These are phyloP conservation scores for Bos javanicus DNA, from an alignment of 2,113 vertebrate species.

Conservation along the genomic window DNA sequence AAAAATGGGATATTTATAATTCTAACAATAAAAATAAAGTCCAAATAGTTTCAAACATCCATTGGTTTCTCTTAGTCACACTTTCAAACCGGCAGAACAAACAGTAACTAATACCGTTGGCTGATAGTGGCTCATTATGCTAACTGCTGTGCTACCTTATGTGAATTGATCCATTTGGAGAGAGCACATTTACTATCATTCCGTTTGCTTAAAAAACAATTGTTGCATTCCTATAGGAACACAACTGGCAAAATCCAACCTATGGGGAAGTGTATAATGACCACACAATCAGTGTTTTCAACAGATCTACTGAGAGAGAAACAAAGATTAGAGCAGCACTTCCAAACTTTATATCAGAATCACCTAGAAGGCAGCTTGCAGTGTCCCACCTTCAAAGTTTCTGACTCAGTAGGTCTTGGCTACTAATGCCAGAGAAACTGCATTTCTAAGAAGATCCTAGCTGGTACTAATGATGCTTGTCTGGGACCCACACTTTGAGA, in stretches of 20 bases:
- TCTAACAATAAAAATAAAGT: slow-evolving; percentile 4
- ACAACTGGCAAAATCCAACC: not conserved
- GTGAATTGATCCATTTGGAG: not conserved
- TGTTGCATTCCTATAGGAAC: not conserved
- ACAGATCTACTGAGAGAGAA: not conserved
- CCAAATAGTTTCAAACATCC: not conserved
- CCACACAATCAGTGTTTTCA: not conserved
- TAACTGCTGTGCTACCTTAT: not conserved
- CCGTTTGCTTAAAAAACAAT: not conserved
- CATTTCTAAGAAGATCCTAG: not conserved
- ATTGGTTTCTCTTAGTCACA: not conserved
- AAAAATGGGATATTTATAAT: slow-evolving; percentile 10
- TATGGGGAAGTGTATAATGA: not conserved
- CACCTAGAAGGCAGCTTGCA: not conserved
- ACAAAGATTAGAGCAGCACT: not conserved
- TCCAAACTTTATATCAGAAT: not conserved
- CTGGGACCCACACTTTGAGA: not conserved
- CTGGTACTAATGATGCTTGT: not conserved
- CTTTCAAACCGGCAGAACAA: not conserved
- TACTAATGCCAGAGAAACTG: not conserved
- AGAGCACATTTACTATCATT: not conserved
- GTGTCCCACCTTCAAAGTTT: not conserved
- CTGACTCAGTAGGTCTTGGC: not conserved
- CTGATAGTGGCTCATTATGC: not conserved
- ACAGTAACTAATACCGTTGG: not conserved